These are phyloP conservation scores for Pharmacophagus antenor DNA, from an alignment of 2,888 invertebrate genomes.

Conservation along the genomic window DNA sequence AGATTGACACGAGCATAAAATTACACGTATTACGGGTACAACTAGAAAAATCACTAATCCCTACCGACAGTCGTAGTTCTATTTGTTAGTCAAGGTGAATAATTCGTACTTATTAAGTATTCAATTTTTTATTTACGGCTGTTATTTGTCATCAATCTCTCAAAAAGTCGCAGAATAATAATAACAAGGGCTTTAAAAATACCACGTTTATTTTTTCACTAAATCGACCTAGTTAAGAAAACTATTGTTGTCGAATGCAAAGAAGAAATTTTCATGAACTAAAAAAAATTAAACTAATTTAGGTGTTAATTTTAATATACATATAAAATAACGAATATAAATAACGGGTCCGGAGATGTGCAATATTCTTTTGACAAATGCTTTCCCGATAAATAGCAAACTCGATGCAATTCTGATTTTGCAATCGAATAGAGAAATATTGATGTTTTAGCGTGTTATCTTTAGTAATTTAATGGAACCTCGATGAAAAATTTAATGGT, in stretches of 20 bases:
- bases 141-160: background rate
- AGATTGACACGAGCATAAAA: no score
- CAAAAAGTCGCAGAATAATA: no score
- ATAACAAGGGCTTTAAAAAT: no score
- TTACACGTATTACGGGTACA: background rate
- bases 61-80: background rate
- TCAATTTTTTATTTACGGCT: background rate
- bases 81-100: slow-evolving; percentile 2
- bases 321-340: no score
- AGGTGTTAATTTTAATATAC: no score
- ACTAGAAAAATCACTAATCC: background rate
- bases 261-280: no score
- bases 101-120: background rate
- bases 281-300: no score
- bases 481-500: background rate
- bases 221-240: no score
- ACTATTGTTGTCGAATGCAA: no score
- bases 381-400: background rate
- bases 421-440: background rate
- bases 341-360: no score
- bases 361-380: background rate
- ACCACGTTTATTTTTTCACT: no score
- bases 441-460: background rate
- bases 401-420: background rate
- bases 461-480: background rate